Percentiles rank a stretch among this genome's conserved stretches.
These are phyloP conservation scores for Isurus oxyrinchus DNA, from an alignment of 2,113 vertebrate species.

Conservation along the genomic window DNA sequence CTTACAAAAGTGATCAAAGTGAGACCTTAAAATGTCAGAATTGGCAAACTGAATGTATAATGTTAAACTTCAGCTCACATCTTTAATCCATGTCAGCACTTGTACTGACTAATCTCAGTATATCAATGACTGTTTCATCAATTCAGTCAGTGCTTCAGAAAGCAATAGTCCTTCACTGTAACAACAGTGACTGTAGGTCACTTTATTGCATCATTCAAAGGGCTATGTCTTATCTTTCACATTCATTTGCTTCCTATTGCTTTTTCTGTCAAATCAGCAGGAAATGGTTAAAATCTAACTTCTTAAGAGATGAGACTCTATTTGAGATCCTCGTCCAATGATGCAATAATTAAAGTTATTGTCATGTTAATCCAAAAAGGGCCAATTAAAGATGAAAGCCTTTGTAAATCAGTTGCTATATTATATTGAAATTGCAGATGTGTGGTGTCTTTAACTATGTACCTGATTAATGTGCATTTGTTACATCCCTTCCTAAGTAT, in stretches of 20 bases:
- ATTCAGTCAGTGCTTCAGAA: not conserved
- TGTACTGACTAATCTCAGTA: not conserved
- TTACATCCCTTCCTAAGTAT: not conserved
- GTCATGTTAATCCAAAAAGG: slow-evolving; percentile 1
- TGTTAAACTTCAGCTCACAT: not conserved
- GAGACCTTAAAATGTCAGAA: not conserved
- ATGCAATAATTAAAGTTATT: not conserved
- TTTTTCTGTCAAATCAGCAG: not conserved
- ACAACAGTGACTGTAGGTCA: slow-evolving; percentile 24
- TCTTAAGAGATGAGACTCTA: not conserved
- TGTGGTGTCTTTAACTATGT: not conserved
- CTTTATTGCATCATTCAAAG: not conserved
- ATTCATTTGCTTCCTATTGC: not conserved
- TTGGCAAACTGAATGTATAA: slow-evolving; percentile 7
- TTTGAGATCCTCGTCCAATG: not conserved
- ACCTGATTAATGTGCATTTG: slow-evolving; percentile 11
- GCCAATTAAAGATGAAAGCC: not conserved
- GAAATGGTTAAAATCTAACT: not conserved
- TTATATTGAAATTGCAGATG: not conserved
- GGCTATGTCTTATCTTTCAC: not conserved
- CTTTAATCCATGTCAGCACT: not conserved
- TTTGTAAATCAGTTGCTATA: not conserved
- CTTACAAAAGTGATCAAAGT: not conserved
- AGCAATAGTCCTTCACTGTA: not conserved
- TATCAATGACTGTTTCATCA: not conserved